phyloP scores from a whole-genome alignment of 2,113 vertebrate species.

The Noturus placidus region DNA sequence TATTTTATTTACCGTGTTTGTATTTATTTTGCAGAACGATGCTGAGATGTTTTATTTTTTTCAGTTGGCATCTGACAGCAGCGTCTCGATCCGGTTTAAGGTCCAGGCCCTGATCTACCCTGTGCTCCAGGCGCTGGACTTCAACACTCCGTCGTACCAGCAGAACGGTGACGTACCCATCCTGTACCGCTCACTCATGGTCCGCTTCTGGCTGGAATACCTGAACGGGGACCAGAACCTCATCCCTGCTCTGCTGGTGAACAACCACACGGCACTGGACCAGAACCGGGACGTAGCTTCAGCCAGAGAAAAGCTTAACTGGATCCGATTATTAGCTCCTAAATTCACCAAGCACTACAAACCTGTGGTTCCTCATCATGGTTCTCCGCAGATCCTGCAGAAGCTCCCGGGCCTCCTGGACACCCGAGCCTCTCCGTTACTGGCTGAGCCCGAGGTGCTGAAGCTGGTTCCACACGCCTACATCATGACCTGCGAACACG shows the following conservation, averaged over 20 bases:
- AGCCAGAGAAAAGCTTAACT: slow-evolving; percentile 76
- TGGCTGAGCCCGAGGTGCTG: slow-evolving; percentile 78
- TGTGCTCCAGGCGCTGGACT: slow-evolving; percentile 90
- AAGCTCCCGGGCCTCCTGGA: slow-evolving; percentile 82
- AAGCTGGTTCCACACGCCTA: slow-evolving; percentile 82
- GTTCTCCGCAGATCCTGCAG: slow-evolving; percentile 69
- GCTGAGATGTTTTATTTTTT: background rate
- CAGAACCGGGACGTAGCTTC: slow-evolving; percentile 63
- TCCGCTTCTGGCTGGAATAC: slow-evolving; percentile 89
- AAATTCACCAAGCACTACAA: slow-evolving; percentile 79
- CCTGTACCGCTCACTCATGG: slow-evolving; percentile 81
- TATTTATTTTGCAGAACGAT: background rate
- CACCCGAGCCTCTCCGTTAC: slow-evolving; percentile 78
- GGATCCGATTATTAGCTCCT: slow-evolving; percentile 78
- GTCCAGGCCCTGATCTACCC: slow-evolving; percentile 92
- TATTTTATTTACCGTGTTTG: background rate
- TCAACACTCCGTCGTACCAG: slow-evolving; percentile 91
- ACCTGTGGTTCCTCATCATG: slow-evolving; percentile 71
- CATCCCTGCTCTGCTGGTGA: slow-evolving; percentile 77
- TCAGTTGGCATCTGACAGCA: slow-evolving; percentile 78
- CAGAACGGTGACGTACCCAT: slow-evolving; percentile 87
- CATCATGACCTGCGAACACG: slow-evolving; percentile 90
- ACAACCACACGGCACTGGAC: slow-evolving; percentile 88
- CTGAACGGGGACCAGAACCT: slow-evolving; percentile 77
- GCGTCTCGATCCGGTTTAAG: slow-evolving; percentile 73